Evolutionary conservation across 2,888 invertebrate species (phyloP).

Genomic region (Acronicta alni): DNA sequence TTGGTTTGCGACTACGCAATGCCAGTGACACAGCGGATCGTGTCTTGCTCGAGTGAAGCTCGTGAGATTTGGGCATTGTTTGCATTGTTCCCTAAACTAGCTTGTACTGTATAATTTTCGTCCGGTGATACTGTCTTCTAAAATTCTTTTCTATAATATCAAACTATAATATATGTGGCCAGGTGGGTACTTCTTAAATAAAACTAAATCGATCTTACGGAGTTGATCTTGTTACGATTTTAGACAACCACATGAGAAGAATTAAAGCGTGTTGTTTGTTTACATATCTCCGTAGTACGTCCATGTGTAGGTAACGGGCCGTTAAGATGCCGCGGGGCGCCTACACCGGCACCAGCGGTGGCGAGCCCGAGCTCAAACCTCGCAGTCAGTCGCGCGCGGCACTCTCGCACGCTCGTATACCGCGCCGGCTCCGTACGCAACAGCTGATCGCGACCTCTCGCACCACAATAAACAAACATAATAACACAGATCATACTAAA

Average conservation of each 20-base stretch:
- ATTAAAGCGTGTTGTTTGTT: slow-evolving; percentile 80
- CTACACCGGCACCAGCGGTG: slow-evolving; percentile 43
- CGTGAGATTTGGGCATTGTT: slow-evolving; percentile 68
- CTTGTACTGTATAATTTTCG: slow-evolving; percentile 56
- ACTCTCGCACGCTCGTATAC: slow-evolving; percentile 73
- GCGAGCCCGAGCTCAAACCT: slow-evolving; percentile 35
- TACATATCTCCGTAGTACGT: slow-evolving; percentile 83
- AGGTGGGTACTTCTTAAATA: slow-evolving; percentile 23
- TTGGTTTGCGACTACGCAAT: slow-evolving; percentile 41
- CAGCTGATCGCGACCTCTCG: slow-evolving; percentile 79
- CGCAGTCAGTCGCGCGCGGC: slow-evolving; percentile 83
- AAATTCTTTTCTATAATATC: slow-evolving; percentile 10
- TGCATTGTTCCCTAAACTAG: slow-evolving; percentile 60
- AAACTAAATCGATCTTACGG: slow-evolving; percentile 40
- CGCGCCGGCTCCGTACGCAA: slow-evolving; percentile 60
- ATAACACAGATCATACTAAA: slow-evolving; percentile 60
- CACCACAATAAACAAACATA: slow-evolving; percentile 70
- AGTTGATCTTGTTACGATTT: slow-evolving; percentile 53
- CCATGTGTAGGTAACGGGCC: slow-evolving; percentile 82
- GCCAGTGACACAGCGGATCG: slow-evolving; percentile 56
- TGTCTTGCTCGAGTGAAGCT: slow-evolving; percentile 59
- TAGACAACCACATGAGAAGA: slow-evolving; percentile 51
- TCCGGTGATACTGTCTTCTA: slow-evolving; percentile 49
- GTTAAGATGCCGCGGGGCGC: slow-evolving; percentile 72
- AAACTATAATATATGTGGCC: background rate